Evolutionary conservation across 2,113 vertebrate genomes (phyloP).

Genomic region (Cyanistes caeruleus): DNA sequence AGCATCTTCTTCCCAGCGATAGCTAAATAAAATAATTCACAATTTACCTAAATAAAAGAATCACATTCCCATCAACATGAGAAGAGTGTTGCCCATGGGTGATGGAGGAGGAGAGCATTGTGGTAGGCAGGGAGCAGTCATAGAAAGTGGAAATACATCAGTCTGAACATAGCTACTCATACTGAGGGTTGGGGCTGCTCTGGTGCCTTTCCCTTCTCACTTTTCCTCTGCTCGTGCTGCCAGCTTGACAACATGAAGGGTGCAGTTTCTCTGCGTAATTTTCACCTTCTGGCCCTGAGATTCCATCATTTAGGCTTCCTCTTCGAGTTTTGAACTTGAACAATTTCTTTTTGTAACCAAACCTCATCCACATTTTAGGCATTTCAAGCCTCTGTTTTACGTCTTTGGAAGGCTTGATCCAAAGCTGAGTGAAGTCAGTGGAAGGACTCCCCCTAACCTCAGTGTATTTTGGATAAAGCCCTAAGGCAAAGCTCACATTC

Average conservation of each 20-base stretch:
- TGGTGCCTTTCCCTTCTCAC: neutral
- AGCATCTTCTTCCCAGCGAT: neutral
- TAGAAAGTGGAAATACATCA: neutral
- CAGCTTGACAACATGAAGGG: neutral
- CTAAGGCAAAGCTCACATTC: neutral
- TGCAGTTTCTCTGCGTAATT: neutral
- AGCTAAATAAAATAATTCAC: neutral
- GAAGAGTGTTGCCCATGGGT: neutral
- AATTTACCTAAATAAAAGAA: neutral
- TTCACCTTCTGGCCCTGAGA: neutral
- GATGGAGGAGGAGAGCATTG: neutral
- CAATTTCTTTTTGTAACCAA: neutral
- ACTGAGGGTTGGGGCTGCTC: neutral
- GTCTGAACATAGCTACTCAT: neutral
- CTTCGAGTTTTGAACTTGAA: neutral
- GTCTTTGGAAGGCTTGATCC: neutral
- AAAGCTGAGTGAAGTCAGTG: neutral
- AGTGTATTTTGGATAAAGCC: slow-evolving; percentile 1
- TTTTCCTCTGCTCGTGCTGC: neutral
- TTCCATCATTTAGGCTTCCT: neutral
- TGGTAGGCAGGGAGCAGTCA: neutral
- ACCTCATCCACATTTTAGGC: neutral
- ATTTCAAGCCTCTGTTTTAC: neutral
- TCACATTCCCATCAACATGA: neutral
- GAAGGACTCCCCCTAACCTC: neutral